phyloP scores from a whole-genome alignment of 2,888 invertebrate genomes.

The Synanthedon vespiformis region DNA sequence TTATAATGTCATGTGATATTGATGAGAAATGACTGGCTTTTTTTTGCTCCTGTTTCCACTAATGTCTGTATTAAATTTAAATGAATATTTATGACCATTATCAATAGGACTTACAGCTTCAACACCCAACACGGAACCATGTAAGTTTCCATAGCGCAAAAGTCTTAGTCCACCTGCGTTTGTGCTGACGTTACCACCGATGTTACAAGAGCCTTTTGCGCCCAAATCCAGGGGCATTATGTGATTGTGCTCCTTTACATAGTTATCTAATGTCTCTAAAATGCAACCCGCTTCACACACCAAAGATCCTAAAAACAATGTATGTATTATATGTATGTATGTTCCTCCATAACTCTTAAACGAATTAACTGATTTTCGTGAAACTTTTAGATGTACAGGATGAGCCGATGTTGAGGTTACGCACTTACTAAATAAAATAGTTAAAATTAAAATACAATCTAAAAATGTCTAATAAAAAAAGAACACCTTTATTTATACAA shows the following conservation, averaged over 20 bases:
- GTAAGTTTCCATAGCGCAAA: conserved; percentile 95
- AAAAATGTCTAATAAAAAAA: too few species aligned
- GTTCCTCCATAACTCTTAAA: too few species aligned
- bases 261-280: conserved; percentile 84
- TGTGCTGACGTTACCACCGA: conserved; percentile 96
- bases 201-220: conserved; percentile 95
- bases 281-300: conserved; percentile 95
- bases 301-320: conserved; percentile 71
- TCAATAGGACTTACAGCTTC: conserved; percentile 79
- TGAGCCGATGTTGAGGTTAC: too few species aligned
- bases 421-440: too few species aligned
- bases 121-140: conserved; percentile 89
- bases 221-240: conserved; percentile 97
- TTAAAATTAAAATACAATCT: too few species aligned
- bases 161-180: conserved; percentile 96
- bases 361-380: too few species aligned
- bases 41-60: not conserved
- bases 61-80: not conserved
- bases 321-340: too few species aligned
- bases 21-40: too few species aligned
- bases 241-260: conserved; percentile 78
- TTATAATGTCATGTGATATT: too few species aligned
- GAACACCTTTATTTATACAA: too few species aligned
- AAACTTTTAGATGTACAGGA: too few species aligned
- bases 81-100: not conserved